These are phyloP conservation scores for Rhodeus uyekii DNA, from an alignment of 2,797 vertebrate genomes.

Conservation along the genomic window DNA sequence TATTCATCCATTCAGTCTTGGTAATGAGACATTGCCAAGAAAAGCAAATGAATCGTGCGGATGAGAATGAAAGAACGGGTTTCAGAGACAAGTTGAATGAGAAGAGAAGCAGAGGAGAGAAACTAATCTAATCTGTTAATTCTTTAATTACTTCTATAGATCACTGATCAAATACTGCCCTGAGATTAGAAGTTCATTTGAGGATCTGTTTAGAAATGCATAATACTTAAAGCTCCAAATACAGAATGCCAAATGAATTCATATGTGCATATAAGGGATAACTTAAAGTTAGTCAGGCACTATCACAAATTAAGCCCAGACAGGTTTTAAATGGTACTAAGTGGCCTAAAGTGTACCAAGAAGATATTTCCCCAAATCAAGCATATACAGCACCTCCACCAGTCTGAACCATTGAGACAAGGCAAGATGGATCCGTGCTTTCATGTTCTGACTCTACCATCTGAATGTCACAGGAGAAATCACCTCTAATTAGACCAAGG, in stretches of 20 bases:
- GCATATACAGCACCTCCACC: not conserved
- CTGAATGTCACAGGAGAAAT: not conserved
- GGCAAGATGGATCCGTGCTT: not conserved
- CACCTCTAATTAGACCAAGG: not conserved
- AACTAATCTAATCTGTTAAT: slow-evolving; percentile 44
- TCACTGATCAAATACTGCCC: slow-evolving; percentile 24
- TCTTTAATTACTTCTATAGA: slow-evolving; percentile 51
- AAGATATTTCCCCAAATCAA: not conserved
- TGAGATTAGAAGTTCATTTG: not conserved
- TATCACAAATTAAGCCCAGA: not conserved
- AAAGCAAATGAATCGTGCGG: not conserved
- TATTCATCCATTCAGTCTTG: slow-evolving; percentile 22
- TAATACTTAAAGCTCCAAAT: not conserved
- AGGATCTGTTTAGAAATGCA: not conserved
- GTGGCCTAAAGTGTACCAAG: not conserved
- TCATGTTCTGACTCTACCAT: not conserved
- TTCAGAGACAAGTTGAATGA: not conserved
- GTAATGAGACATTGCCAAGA: slow-evolving; percentile 15
- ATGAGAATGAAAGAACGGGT: not conserved
- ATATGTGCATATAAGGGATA: not conserved
- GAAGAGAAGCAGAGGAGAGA: not conserved
- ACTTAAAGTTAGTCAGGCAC: not conserved
- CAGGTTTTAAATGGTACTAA: not conserved
- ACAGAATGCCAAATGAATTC: not conserved
- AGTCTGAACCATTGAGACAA: not conserved